Base-by-base conservation (phyloP, 2,888 invertebrate genomes). In the Philaethria dido region DNA sequence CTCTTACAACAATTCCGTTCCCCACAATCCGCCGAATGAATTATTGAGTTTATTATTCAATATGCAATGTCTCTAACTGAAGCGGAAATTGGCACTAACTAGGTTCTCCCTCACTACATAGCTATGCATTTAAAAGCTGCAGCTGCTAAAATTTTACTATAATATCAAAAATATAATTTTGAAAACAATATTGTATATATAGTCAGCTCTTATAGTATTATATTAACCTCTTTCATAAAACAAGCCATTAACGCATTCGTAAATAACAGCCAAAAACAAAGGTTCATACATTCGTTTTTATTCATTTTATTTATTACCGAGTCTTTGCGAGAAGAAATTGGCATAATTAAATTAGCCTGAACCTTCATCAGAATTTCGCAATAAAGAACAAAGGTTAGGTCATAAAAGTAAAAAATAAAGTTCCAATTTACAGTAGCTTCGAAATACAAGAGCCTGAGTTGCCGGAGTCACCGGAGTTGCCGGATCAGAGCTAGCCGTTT, bases 351-450 rank as follows among this genome's bases (percentile, higher is more conserved):
- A n/a, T n/a, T 54, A 36, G 9, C 18, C 1, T 18, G 13, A 14
- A 54, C 18, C 20, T 50, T 25, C 20, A 55, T 16, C 52, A 33
- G 39, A 22, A 57, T 39, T 39, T 22, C 4, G 9, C n/a, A 42
- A 42, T 22, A 42, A 33, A 57, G 9, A 3, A 22, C 22, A 42
- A 57, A 57, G 22, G 11, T n/a, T 13, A 22, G n/a, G 22, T 39
- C 22, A n/a, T 57, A n/a, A 57, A 57, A 55, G 4, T 22, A 42
- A 42, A 39, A 52, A 25, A 57, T 47, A 22, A 18, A 39, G 11
- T n/a, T 42, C 11, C 4, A 39, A 57, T 42, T 42, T 42, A 36
- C 14, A 20, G 39, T 22, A n/a, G 22, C 39, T 14, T n/a, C 22
- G 16, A 57, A 42, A 25, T 22, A 42, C 57, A 57, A 39, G 9